phyloP scores from a whole-genome alignment of 2,797 vertebrate species.

The Taenioides sp. region DNA sequence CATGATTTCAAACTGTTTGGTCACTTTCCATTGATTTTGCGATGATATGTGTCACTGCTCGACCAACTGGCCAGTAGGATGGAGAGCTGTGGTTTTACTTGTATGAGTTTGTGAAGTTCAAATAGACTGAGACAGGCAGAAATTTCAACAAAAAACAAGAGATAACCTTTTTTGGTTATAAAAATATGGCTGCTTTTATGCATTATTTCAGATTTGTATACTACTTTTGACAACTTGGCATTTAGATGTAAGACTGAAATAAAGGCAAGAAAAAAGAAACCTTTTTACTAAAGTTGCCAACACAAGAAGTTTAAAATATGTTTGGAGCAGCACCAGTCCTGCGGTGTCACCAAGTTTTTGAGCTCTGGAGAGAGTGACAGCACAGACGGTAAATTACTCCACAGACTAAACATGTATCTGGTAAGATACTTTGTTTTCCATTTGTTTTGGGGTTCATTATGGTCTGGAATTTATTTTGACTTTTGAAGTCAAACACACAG shows the following conservation, averaged over 20 bases:
- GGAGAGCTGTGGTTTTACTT: background rate
- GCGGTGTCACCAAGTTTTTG: too few species aligned
- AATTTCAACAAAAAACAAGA: background rate
- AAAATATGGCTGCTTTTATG: too few species aligned
- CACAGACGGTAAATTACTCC: too few species aligned
- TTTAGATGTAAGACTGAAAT: background rate
- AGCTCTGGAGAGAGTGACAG: too few species aligned
- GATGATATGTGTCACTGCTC: conserved; percentile 23
- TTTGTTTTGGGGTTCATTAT: too few species aligned
- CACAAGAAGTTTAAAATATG: background rate
- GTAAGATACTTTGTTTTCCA: too few species aligned
- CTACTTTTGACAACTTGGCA: background rate
- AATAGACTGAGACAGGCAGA: conserved; percentile 23
- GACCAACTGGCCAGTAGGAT: background rate
- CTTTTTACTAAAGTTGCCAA: background rate
- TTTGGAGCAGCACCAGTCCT: too few species aligned
- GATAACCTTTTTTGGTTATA: background rate
- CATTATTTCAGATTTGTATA: background rate
- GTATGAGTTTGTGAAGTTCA: background rate
- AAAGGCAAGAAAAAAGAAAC: background rate
- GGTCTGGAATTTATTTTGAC: background rate
- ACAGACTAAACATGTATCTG: too few species aligned
- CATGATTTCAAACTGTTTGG: conserved; percentile 27
- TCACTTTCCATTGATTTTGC: conserved; percentile 42
- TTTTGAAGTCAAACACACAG: background rate